Conservation (phyloP, 2,888 invertebrate genomes). For the Netelia fuscicornis region DNA sequence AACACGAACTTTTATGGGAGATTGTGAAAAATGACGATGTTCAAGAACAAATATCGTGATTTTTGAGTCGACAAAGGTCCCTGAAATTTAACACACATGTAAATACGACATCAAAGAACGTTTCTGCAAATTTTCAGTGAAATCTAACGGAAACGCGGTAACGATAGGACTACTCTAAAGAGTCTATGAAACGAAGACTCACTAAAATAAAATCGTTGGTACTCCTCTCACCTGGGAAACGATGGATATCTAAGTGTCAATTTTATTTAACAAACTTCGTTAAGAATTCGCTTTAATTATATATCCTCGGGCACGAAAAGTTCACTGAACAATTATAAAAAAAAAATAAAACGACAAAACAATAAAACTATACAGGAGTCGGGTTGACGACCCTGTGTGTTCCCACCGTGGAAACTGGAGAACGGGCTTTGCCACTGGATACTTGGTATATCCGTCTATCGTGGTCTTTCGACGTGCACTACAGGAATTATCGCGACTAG, state of each 20-base stretch:
- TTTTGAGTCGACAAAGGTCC: no score
- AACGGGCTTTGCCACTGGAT: conserved; percentile 35
- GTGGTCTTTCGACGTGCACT: conserved; percentile 40
- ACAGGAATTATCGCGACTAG: conserved; percentile 45
- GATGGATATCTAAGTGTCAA: background rate
- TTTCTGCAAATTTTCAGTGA: no score
- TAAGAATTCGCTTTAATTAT: background rate
- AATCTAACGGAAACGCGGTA: no score
- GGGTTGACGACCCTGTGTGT: conserved; percentile 1
- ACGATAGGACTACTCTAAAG: no score
- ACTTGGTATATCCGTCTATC: conserved; percentile 38
- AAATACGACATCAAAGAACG: no score
- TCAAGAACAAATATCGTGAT: no score
- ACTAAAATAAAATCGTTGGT: background rate
- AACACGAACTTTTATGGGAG: no score
- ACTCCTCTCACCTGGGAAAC: background rate
- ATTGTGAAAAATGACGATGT: no score
- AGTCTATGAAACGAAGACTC: background rate
- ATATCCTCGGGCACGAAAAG: conserved; percentile 23
- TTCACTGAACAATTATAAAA: conserved; percentile 7
- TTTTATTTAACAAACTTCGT: background rate
- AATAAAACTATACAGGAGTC: background rate
- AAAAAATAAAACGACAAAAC: background rate
- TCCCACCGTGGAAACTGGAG: conserved; percentile 27
- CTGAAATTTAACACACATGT: no score